Evolutionary conservation across 2,797 vertebrate species (phyloP).

Genomic region (Octomys mimax): DNA sequence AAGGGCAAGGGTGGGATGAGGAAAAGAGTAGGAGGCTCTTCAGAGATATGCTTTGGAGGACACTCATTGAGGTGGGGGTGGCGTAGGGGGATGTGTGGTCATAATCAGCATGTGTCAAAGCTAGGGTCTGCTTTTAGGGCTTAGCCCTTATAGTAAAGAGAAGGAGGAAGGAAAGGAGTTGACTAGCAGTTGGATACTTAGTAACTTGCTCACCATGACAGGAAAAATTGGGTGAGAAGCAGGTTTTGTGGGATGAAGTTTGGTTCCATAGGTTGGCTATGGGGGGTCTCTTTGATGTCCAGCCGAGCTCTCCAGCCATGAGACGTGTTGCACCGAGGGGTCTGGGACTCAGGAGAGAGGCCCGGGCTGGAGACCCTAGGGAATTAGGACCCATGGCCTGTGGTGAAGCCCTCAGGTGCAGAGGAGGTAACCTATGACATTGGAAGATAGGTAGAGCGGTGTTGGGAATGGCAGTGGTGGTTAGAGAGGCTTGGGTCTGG

Average conservation of each 20-base stretch:
- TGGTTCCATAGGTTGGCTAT: not conserved
- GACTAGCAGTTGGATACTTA: not conserved
- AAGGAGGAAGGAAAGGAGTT: not conserved
- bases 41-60: not conserved
- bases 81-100: not conserved
- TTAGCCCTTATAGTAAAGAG: too few species aligned
- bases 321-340: not conserved
- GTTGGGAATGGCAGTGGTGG: not conserved
- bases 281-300: not conserved
- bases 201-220: not conserved
- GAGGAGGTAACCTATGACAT: not conserved
- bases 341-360: not conserved
- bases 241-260: not conserved
- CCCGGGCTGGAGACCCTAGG: not conserved
- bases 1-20: not conserved
- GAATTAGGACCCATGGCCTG: not conserved
- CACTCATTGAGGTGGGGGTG: fast-evolving
- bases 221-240: not conserved
- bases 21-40: too few species aligned
- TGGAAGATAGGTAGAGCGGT: not conserved
- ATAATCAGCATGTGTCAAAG: not conserved
- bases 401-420: not conserved
- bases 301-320: not conserved
- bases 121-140: not conserved
- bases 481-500: not conserved